Evolutionary conservation across 2,888 invertebrate species (phyloP).

Genomic region (Caenorhabditis sinica): DNA sequence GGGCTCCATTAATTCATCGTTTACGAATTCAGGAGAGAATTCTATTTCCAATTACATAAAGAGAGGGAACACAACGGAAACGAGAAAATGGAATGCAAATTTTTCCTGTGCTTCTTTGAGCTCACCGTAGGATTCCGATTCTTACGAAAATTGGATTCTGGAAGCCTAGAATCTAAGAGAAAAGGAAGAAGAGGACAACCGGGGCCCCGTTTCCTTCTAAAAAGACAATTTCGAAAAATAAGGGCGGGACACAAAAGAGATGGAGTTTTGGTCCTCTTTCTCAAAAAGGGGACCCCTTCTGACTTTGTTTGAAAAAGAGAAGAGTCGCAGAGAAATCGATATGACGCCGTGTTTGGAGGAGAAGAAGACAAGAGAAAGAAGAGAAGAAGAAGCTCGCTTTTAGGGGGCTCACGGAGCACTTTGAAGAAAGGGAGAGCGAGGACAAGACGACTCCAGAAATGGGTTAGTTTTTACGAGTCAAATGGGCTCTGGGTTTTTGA

Average conservation of each 20-base stretch:
- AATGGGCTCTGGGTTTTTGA: not conserved
- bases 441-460: constrained; percentile 1
- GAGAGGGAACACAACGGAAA: constrained; percentile 31
- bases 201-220: not conserved
- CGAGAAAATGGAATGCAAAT: constrained; percentile 19
- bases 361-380: not conserved
- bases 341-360: constrained; percentile 49
- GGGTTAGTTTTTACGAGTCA: constrained; percentile 11
- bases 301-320: constrained; percentile 50
- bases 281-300: constrained; percentile 18
- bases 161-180: not conserved
- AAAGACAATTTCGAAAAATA: constrained; percentile 39
- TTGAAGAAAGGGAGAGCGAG: not conserved
- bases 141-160: not conserved
- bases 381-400: not conserved
- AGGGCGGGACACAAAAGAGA: not conserved
- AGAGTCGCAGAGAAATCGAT: constrained; percentile 57
- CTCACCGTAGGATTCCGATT: no score
- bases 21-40: constrained; percentile 33
- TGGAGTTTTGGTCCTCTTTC: constrained; percentile 6
- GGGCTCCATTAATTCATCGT: constrained; percentile 52
- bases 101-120: not conserved
- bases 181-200: no score
- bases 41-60: constrained; percentile 13
- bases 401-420: constrained; percentile 16